Evolutionary conservation across 2,888 invertebrate genomes (phyloP).

Genomic region (Tenthredo livida): DNA sequence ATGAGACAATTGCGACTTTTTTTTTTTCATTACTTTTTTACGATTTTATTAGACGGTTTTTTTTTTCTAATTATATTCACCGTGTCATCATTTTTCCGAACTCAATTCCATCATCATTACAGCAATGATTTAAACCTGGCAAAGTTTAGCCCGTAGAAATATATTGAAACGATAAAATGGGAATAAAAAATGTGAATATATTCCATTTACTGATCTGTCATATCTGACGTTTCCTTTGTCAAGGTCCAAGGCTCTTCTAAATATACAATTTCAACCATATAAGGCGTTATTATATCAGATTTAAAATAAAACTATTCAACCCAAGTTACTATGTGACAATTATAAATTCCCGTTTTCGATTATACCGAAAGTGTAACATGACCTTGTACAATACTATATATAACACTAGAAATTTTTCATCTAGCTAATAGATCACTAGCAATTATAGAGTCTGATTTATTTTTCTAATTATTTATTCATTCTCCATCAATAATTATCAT

Average conservation of each 20-base stretch:
- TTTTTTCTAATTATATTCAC: background rate
- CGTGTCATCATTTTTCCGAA: background rate
- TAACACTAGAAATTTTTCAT: background rate
- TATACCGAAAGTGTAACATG: background rate
- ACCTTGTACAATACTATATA: constrained; percentile 3
- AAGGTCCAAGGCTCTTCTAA: constrained; percentile 57
- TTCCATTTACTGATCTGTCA: constrained; percentile 39
- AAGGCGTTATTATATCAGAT: background rate
- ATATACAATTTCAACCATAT: constrained; percentile 22
- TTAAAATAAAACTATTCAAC: background rate
- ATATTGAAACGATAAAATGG: background rate
- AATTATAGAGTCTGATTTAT: background rate
- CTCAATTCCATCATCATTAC: background rate
- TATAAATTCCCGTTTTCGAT: background rate
- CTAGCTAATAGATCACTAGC: background rate
- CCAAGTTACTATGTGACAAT: background rate
- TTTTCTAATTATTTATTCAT: constrained; percentile 4
- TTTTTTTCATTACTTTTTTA: background rate
- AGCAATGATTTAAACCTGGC: background rate
- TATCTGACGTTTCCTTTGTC: constrained; percentile 60
- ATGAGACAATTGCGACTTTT: constrained; percentile 2
- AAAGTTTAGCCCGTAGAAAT: background rate
- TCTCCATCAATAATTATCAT: background rate
- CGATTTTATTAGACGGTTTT: background rate
- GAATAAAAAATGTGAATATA: background rate